Conservation (phyloP, 2,888 invertebrate genomes). For the Acronicta aceris region DNA sequence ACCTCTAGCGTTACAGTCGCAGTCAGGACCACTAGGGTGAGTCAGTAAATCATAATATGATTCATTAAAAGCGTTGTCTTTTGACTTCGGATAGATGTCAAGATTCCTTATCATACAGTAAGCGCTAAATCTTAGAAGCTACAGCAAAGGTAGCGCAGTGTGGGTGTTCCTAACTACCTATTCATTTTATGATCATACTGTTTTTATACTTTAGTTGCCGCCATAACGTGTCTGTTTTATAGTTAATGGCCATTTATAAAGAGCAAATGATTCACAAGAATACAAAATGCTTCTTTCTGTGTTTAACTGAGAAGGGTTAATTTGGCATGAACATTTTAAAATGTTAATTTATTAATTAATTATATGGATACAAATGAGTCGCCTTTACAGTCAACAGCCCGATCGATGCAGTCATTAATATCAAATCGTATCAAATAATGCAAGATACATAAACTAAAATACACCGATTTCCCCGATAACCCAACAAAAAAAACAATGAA, state of each 20-base stretch:
- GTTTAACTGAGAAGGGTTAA: background rate
- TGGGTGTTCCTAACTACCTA: slow-evolving; percentile 71
- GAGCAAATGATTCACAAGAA: slow-evolving; percentile 46
- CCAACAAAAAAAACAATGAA: slow-evolving; percentile 24
- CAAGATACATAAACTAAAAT: slow-evolving; percentile 31
- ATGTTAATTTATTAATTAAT: background rate
- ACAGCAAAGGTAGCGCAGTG: slow-evolving; percentile 70
- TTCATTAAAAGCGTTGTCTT: too few species aligned
- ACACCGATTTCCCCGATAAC: slow-evolving; percentile 40
- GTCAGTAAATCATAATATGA: too few species aligned
- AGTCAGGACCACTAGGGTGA: too few species aligned
- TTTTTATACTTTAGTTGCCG: slow-evolving; percentile 71
- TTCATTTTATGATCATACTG: slow-evolving; percentile 76
- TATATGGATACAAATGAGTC: background rate
- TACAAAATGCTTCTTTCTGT: slow-evolving; percentile 30
- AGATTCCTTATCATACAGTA: slow-evolving; percentile 11
- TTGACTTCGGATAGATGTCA: too few species aligned
- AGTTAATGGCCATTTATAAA: slow-evolving; percentile 44
- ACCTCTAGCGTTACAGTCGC: too few species aligned
- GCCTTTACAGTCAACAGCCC: background rate
- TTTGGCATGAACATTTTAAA: too few species aligned
- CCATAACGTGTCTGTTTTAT: slow-evolving; percentile 61
- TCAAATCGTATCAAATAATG: slow-evolving; percentile 26
- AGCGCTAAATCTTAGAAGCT: slow-evolving; percentile 35
- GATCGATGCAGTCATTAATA: slow-evolving; percentile 34